These are phyloP conservation scores for Merluccius polli DNA, from an alignment of 2,797 vertebrate species.

Conservation along the genomic window DNA sequence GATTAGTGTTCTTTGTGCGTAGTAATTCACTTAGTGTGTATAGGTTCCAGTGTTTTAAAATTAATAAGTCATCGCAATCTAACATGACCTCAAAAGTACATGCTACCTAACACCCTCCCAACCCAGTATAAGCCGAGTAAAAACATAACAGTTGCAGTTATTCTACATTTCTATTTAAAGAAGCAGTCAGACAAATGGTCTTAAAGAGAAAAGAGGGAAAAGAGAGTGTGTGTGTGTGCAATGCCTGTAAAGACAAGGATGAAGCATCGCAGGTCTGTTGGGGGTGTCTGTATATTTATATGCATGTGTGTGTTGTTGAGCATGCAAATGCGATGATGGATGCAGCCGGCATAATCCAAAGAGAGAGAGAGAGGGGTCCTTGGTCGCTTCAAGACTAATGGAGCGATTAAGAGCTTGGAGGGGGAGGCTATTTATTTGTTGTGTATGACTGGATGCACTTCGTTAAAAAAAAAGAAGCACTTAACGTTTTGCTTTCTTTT, in stretches of 20 bases:
- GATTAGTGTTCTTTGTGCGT: background rate
- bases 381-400: conserved; percentile 71
- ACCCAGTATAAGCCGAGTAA: background rate
- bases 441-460: conserved; percentile 74
- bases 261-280: background rate
- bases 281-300: background rate
- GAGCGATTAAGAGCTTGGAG: conserved; percentile 71
- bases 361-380: conserved; percentile 24
- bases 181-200: background rate
- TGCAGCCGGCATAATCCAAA: conserved; percentile 47
- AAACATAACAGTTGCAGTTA: background rate
- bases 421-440: conserved; percentile 69
- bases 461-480: conserved; percentile 67
- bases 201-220: background rate
- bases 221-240: background rate
- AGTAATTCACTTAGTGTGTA: background rate
- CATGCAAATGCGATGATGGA: conserved; percentile 66
- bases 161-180: background rate
- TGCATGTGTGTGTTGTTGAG: conserved; percentile 29
- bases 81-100: background rate
- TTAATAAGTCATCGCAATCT: background rate
- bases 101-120: background rate
- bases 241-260: background rate
- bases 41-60: background rate
- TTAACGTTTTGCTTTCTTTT: conserved; percentile 50